Base-by-base conservation (phyloP, 2,113 vertebrate species). In the Hippocampus barbouri region DNA sequence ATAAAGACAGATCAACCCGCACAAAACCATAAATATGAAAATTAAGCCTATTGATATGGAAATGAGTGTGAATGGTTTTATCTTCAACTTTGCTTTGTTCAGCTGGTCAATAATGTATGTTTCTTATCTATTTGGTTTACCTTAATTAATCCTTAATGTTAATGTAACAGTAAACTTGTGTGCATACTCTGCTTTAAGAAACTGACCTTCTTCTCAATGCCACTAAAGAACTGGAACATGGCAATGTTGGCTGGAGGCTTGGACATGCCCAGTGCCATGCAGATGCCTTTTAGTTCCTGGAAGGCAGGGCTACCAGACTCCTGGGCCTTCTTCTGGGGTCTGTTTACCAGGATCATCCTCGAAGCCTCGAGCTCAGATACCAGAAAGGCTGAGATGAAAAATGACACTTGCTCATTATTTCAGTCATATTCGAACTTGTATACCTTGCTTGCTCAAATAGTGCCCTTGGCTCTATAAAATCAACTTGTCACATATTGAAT, bases 151-250 rank as follows among this genome's bases (percentile, higher is more conserved):
- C 21, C 21, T 54, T 54, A n/a, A n/a, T n/a, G 8, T 8, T 54
- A 21, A 8, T 54, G 0, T n/a, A 54, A n/a, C 21, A n/a, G 20
- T n/a, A 60, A 1, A 60, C 34, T 2, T 34, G 25, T 30, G 15
- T 59, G 12, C 12, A 59, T 59, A 27, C 12, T 59, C 11, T n/a
- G n/a, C 20, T 41, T 64, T 21, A n/a, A 10, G n/a, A 25, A 23
- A 69, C 85, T 66, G 43, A 97, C 97, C 91, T 99, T 99, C 92
- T 98, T 99, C 88, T 99, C 96, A 80, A 99, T 98, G 67, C 97
- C 97, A 68, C 94, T 98, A 91, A 99, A 98, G 91, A 99, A 98
- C 91, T 99, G 97, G 91, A 98, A 97, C 96, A 99, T 98, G 45
- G 95, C 94, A 91, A 99, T 99, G 92, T 93, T 98, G 83, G 96